Evolutionary conservation across 2,113 vertebrate genomes (phyloP).

Genomic region (Smithornis capensis): DNA sequence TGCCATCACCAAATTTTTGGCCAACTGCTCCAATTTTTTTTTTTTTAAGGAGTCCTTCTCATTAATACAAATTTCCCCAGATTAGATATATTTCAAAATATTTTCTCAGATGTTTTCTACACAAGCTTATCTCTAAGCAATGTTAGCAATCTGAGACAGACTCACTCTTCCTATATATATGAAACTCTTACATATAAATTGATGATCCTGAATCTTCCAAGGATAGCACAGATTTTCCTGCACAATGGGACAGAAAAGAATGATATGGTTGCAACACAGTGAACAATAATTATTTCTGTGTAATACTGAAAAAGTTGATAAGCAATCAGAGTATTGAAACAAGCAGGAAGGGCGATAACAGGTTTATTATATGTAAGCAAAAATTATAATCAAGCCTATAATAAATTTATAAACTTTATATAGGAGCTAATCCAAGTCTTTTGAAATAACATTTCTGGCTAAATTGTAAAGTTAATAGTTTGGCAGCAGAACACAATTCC

Average conservation of each 20-base stretch:
- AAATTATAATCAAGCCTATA: background rate
- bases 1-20: background rate
- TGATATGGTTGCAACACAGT: background rate
- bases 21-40: too few species aligned
- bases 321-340: background rate
- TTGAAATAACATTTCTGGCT: background rate
- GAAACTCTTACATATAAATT: background rate
- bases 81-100: background rate
- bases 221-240: background rate
- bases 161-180: background rate
- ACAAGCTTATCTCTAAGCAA: background rate
- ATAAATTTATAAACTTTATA: background rate
- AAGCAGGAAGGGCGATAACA: background rate
- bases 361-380: background rate
- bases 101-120: background rate
- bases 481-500: background rate
- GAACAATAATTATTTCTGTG: background rate
- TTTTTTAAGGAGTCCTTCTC: background rate
- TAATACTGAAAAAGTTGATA: background rate
- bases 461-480: background rate
- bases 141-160: background rate
- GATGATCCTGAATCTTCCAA: background rate
- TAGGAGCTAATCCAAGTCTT: background rate
- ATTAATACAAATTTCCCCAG: background rate
- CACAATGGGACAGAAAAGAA: background rate